phyloP scores from a whole-genome alignment of 1,140 invertebrate species.

The Lanistes nyassanus region DNA sequence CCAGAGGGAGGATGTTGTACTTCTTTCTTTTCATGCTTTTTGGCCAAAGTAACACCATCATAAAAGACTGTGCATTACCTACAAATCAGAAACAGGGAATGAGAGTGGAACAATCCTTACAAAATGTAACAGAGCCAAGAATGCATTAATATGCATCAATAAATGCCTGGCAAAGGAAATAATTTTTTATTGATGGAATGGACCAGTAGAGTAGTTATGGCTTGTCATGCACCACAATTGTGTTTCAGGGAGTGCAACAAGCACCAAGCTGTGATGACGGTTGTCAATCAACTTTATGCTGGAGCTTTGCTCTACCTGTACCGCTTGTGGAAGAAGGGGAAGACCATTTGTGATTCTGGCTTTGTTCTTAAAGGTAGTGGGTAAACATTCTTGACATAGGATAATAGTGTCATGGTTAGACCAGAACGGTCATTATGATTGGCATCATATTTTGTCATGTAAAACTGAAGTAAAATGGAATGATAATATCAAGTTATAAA shows the following conservation, averaged over 20 bases:
- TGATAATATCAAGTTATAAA: too few relatives aligned
- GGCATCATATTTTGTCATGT: too few relatives aligned
- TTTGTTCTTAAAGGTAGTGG: slow-evolving; percentile 70
- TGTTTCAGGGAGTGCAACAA: slow-evolving; percentile 68
- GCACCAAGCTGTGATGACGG: slow-evolving; percentile 65
- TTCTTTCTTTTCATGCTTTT: too few relatives aligned
- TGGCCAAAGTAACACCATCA: too few relatives aligned
- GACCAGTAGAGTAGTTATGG: neutral
- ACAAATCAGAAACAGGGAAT: too few relatives aligned
- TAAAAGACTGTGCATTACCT: too few relatives aligned
- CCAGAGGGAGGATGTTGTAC: too few relatives aligned
- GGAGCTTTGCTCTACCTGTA: slow-evolving; percentile 68
- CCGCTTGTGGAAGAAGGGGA: slow-evolving; percentile 69
- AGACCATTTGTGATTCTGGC: slow-evolving; percentile 71
- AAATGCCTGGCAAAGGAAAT: neutral
- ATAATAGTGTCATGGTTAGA: too few relatives aligned
- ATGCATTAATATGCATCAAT: neutral
- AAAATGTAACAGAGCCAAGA: neutral
- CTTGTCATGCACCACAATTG: slow-evolving; percentile 6
- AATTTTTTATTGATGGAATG: neutral
- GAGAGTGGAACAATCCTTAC: slow-evolving; percentile 7
- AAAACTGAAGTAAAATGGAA: too few relatives aligned
- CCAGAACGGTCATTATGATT: too few relatives aligned
- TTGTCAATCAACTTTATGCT: slow-evolving; percentile 70
- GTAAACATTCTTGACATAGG: too few relatives aligned